Evolutionary conservation across 2,797 vertebrate genomes (phyloP).

Genomic region (Bovichtus diacanthus): DNA sequence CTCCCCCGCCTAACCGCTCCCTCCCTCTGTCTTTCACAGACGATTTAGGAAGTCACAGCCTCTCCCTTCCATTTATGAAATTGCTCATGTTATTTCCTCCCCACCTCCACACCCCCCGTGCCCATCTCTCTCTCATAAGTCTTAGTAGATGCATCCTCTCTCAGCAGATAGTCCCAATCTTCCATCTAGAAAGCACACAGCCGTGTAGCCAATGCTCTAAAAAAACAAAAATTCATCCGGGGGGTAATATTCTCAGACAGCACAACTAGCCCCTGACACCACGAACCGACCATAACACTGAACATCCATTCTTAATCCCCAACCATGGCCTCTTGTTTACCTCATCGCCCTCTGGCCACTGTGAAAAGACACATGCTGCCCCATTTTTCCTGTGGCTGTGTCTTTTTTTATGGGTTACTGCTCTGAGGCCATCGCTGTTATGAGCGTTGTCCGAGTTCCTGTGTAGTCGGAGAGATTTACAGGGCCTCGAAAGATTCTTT

Average conservation of each 20-base stretch:
- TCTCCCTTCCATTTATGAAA: conserved; percentile 85
- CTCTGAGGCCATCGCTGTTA: conserved; percentile 52
- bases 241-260: conserved; percentile 77
- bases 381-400: conserved; percentile 52
- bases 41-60: conserved; percentile 84
- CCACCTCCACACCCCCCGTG: conserved; percentile 13
- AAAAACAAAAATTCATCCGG: conserved; percentile 36
- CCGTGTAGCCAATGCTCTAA: conserved; percentile 55
- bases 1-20: conserved; percentile 47
- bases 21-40: conserved; percentile 82
- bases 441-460: conserved; percentile 56
- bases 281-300: conserved; percentile 53
- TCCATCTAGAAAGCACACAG: conserved; percentile 61
- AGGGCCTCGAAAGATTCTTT: conserved; percentile 29
- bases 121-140: conserved; percentile 66
- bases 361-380: conserved; percentile 62
- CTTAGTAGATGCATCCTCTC: conserved; percentile 67
- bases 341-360: conserved; percentile 55
- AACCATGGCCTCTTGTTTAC: conserved; percentile 73
- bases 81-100: conserved; percentile 81
- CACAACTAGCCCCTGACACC: conserved; percentile 57
- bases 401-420: conserved; percentile 58
- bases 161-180: conserved; percentile 52
- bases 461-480: conserved; percentile 54
- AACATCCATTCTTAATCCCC: conserved; percentile 69